A percentile compares a stretch with the other conserved stretches of the same genome.
Conservation (phyloP, 1,140 invertebrate species). For the Callitettix versicolor region DNA sequence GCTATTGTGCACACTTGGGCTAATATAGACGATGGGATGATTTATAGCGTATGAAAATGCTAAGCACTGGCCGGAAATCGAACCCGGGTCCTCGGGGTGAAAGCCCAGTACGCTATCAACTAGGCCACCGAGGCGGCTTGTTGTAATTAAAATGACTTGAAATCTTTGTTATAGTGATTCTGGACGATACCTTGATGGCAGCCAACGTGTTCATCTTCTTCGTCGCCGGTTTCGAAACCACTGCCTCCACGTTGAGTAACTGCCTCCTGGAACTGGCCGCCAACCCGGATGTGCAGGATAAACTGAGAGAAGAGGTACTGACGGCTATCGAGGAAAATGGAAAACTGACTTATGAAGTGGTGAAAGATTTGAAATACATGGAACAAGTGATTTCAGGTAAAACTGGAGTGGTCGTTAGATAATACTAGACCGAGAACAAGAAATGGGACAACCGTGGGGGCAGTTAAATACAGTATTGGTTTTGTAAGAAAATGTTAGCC, state of each 20-base stretch:
- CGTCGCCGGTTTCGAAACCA: conserved; percentile 52
- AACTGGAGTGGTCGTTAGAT: too few species aligned
- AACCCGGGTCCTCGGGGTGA: too few species aligned
- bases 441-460: too few species aligned
- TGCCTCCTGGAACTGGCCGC: conserved; percentile 43
- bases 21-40: too few species aligned
- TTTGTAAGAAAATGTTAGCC: too few species aligned
- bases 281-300: conserved; percentile 43
- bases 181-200: conserved; percentile 46
- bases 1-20: too few species aligned
- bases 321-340: conserved; percentile 29
- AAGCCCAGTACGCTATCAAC: too few species aligned
- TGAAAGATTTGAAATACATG: conserved; percentile 48
- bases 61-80: too few species aligned
- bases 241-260: conserved; percentile 41
- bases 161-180: conserved; percentile 5
- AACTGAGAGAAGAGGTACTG: conserved; percentile 41
- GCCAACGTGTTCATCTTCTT: conserved; percentile 54
- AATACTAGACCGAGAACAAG: too few species aligned
- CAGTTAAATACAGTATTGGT: too few species aligned
- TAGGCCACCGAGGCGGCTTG: too few species aligned
- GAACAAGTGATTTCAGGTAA: conserved; percentile 48
- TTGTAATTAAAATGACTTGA: background rate
- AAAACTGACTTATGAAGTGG: conserved; percentile 42
- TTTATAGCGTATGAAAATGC: too few species aligned